Evolutionary conservation across 1,140 invertebrate species (phyloP).

Genomic region (Bombus pyrosoma): DNA sequence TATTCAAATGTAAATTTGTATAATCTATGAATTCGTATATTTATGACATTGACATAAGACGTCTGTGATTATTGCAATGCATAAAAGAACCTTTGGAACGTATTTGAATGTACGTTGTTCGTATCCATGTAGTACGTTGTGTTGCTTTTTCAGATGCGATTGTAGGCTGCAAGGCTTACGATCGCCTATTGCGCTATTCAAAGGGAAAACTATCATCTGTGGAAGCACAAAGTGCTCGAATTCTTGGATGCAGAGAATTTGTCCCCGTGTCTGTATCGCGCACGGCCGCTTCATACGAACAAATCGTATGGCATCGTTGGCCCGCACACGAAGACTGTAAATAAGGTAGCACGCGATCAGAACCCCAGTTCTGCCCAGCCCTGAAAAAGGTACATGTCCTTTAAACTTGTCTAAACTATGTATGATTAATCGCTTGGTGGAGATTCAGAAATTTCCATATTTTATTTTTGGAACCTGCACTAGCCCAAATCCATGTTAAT

Average conservation of each 20-base stretch:
- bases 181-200: conserved; percentile 81
- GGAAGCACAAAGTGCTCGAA: conserved; percentile 92
- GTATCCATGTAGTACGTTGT: conserved; percentile 89
- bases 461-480: background rate
- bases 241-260: conserved; percentile 91
- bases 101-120: conserved; percentile 90
- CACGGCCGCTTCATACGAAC: conserved; percentile 90
- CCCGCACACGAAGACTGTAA: conserved; percentile 88
- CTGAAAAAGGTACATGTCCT: conserved; percentile 76
- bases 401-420: background rate
- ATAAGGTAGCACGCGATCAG: conserved; percentile 94
- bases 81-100: conserved; percentile 88
- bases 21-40: background rate
- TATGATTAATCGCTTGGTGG: background rate
- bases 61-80: background rate
- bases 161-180: conserved; percentile 87
- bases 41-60: background rate
- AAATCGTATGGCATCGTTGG: conserved; percentile 91
- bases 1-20: background rate
- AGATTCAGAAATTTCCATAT: background rate
- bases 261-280: conserved; percentile 91
- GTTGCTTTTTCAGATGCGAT: conserved; percentile 89
- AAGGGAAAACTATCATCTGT: conserved; percentile 89
- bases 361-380: conserved; percentile 92
- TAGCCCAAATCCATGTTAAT: background rate